Percentiles rank a stretch among this genome's conserved stretches.
Conservation (phyloP, 2,113 vertebrate species). For the Gymnorhina tibicen region DNA sequence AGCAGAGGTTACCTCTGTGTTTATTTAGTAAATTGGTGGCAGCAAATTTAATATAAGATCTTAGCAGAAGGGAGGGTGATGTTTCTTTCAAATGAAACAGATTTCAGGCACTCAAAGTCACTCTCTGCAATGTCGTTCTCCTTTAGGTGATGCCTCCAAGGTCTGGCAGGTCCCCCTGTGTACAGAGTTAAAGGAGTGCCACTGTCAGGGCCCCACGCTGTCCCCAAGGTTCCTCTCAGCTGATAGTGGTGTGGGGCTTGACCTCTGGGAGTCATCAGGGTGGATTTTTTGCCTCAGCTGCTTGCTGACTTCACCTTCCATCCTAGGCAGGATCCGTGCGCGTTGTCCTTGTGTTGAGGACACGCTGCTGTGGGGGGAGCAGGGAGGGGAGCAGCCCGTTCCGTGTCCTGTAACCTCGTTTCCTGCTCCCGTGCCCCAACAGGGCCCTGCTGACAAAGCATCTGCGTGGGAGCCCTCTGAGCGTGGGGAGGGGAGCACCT, state of each 20-base stretch:
- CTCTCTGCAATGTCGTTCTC: not conserved
- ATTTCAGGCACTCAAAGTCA: not conserved
- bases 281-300: not conserved
- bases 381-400: not conserved
- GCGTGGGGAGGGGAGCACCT: not conserved
- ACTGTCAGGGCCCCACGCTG: not conserved
- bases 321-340: fast-evolving
- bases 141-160: not conserved
- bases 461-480: not conserved
- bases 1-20: not conserved
- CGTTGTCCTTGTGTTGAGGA: not conserved
- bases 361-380: not conserved
- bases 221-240: not conserved
- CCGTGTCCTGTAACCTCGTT: not conserved
- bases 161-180: not conserved
- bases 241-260: not conserved
- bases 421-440: not conserved
- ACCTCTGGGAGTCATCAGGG: not conserved
- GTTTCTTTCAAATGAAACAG: not conserved
- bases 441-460: not conserved
- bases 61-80: not conserved
- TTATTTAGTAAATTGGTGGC: not conserved
- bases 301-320: not conserved
- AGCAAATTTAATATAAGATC: not conserved
- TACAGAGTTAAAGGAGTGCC: not conserved